A percentile compares a stretch with the other conserved stretches of the same genome.
Evolutionary conservation across 1,140 invertebrate species (phyloP).

Genomic region (Macrosteles quadrilineatus): DNA sequence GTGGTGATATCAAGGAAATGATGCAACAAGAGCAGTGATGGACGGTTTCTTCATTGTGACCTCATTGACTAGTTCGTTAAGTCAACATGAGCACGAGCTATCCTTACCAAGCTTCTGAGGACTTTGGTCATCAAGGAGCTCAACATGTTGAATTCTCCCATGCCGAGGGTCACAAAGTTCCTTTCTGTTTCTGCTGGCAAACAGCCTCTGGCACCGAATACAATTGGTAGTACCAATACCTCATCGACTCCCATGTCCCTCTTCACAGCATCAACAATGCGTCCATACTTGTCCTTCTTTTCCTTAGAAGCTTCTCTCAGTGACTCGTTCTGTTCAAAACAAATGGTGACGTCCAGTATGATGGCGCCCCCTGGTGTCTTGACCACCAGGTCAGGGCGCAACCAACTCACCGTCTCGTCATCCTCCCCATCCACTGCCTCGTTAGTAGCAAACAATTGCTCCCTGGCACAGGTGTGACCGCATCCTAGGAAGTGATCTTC

Average conservation of each 20-base stretch:
- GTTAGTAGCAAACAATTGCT: not conserved
- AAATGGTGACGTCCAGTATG: not conserved
- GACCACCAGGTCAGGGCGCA: constrained; percentile 12
- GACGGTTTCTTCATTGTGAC: no score
- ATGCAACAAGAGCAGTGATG: no score
- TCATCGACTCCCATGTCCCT: not conserved
- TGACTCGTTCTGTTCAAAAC: not conserved
- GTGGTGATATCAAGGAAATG: no score
- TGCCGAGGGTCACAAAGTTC: not conserved
- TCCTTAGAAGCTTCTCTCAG: not conserved
- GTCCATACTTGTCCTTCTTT: not conserved
- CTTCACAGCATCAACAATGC: not conserved
- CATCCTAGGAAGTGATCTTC: not conserved
- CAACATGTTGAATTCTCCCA: no score
- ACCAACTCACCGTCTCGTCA: no score
- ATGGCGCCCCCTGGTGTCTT: constrained; percentile 2
- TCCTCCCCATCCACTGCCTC: no score
- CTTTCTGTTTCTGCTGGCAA: not conserved
- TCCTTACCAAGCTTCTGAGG: no score
- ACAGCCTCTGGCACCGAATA: not conserved
- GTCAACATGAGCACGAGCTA: no score
- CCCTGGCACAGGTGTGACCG: not conserved
- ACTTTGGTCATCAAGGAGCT: no score
- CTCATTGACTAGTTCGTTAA: no score
- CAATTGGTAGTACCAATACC: not conserved